Percentiles rank a stretch among this genome's conserved stretches.
Conservation (phyloP, 2,888 invertebrate genomes). For the Parnassius apollo region DNA sequence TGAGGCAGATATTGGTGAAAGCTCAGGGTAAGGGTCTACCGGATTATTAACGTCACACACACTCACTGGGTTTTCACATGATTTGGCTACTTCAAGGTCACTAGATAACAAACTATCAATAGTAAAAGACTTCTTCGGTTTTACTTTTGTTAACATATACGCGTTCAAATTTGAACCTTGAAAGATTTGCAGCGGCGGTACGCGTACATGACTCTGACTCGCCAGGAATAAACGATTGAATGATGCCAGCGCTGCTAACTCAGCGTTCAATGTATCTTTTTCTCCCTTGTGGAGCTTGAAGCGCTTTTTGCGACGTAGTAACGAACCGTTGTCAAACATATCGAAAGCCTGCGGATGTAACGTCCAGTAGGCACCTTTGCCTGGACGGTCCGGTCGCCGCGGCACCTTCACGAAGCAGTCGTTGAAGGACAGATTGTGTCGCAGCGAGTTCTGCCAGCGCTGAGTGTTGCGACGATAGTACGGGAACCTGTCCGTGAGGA, state of each 20-base stretch:
- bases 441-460: conserved; percentile 90
- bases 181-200: conserved; percentile 42
- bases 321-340: conserved; percentile 94
- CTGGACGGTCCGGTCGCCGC: conserved; percentile 88
- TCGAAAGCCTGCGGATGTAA: conserved; percentile 90
- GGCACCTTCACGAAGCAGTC: conserved; percentile 97
- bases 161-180: conserved; percentile 37
- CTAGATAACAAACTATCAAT: conserved; percentile 92
- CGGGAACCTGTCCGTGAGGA: conserved; percentile 90
- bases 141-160: conserved; percentile 34
- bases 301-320: conserved; percentile 88
- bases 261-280: conserved; percentile 78
- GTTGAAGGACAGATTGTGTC: conserved; percentile 97
- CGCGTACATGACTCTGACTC: conserved; percentile 43
- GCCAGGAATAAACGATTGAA: conserved; percentile 83
- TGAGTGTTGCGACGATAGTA: conserved; percentile 94
- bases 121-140: conserved; percentile 87
- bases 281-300: conserved; percentile 89
- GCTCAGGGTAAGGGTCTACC: conserved; percentile 39
- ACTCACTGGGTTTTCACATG: conserved; percentile 42
- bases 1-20: conserved; percentile 47
- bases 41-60: neutral
- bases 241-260: conserved; percentile 83
- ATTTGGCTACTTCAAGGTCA: conserved; percentile 65
- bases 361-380: conserved; percentile 93